Percentiles rank a stretch among this genome's conserved stretches.
Conservation (phyloP, 2,888 invertebrate genomes). For the Escarpia spicata region DNA sequence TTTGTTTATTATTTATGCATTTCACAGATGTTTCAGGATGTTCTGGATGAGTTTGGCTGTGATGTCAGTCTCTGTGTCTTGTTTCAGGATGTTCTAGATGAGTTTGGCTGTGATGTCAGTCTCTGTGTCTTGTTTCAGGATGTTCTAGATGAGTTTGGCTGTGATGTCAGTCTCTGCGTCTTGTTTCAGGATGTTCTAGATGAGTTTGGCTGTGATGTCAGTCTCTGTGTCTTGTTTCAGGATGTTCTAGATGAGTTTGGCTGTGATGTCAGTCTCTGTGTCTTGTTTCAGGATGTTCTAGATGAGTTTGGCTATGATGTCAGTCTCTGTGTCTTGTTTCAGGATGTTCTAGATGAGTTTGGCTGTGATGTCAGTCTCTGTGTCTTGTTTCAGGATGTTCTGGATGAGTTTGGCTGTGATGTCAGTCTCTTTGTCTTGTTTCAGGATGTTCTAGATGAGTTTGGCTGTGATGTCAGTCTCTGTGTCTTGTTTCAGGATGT, state of each 20-base stretch:
- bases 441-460: no score
- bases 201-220: constrained; percentile 87
- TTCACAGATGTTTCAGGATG: no score
- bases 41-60: background rate
- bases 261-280: background rate
- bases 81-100: constrained; percentile 74
- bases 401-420: no score
- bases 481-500: constrained; percentile 69
- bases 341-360: no score
- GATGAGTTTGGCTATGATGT: constrained; percentile 84
- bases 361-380: no score
- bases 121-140: no score
- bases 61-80: background rate
- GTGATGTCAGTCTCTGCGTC: background rate
- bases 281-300: constrained; percentile 73
- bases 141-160: background rate
- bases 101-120: constrained; percentile 90
- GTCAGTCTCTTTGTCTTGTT: no score
- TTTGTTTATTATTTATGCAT: no score
- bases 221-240: no score
- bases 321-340: no score
- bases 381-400: no score
- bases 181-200: constrained; percentile 74
- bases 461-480: background rate
- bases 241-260: background rate